These are phyloP conservation scores for Actinia tenebrosa DNA, from an alignment of 64 coral and sea anemone genomes.

Conservation along the genomic window DNA sequence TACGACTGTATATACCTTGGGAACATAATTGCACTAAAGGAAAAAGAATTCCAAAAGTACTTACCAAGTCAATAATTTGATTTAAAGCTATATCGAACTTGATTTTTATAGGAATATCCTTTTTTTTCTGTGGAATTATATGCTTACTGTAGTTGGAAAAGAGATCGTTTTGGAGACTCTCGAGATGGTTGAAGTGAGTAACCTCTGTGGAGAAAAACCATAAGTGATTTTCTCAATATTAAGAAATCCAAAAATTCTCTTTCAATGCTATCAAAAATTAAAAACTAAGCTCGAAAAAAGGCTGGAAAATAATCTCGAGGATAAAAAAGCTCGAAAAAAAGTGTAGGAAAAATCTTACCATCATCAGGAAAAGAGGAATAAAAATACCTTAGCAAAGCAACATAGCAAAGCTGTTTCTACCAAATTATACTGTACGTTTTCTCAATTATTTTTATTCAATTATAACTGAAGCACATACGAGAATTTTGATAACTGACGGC, in stretches of 20 bases:
- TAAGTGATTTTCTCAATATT: not conserved
- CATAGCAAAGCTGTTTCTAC: not conserved
- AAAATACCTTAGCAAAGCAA: not conserved
- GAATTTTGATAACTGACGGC: not conserved
- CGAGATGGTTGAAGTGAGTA: slow-evolving; percentile 48
- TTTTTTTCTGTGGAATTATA: slow-evolving; percentile 76
- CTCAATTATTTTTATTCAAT: not conserved
- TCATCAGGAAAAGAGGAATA: not conserved
- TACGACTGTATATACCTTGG: not conserved
- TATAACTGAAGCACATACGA: not conserved
- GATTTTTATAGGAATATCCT: slow-evolving; percentile 55
- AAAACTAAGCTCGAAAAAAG: not conserved
- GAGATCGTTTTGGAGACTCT: slow-evolving; percentile 50
- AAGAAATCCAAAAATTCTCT: not conserved
- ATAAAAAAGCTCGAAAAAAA: too few species aligned
- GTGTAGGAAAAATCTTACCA: not conserved
- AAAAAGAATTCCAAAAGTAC: not conserved
- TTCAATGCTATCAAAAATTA: not conserved
- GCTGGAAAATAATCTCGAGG: too few species aligned
- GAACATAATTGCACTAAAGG: not conserved
- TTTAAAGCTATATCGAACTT: slow-evolving; percentile 83
- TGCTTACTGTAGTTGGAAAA: slow-evolving; percentile 83
- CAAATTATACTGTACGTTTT: not conserved
- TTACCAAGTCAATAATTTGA: slow-evolving; percentile 95
- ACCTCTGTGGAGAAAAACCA: slow-evolving; percentile 9